Percentiles rank a stretch among this genome's conserved stretches.
These are phyloP conservation scores for Blastobasis adustella DNA, from an alignment of 2,888 invertebrate genomes.

Conservation along the genomic window DNA sequence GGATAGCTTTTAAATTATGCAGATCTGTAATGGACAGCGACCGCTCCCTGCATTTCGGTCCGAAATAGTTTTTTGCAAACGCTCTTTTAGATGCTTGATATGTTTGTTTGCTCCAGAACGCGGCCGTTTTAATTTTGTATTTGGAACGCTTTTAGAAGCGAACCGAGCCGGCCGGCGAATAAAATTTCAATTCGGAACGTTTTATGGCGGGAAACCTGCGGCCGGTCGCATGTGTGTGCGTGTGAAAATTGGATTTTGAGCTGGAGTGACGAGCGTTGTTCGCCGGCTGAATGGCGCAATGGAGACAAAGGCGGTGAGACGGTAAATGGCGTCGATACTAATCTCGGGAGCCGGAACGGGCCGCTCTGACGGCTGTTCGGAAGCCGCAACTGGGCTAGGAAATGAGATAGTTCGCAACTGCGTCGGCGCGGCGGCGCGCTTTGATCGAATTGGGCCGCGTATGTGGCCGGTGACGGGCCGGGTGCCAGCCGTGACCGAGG, in stretches of 20 bases:
- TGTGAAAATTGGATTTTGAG: slow-evolving; percentile 4
- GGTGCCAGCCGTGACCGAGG: not conserved
- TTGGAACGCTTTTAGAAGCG: no score
- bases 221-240: no score
- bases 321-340: slow-evolving; percentile 69
- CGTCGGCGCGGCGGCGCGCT: slow-evolving; percentile 29
- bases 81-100: slow-evolving; percentile 9
- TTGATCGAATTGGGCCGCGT: slow-evolving; percentile 47
- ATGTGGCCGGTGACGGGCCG: slow-evolving; percentile 12
- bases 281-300: slow-evolving; percentile 43
- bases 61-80: slow-evolving; percentile 2
- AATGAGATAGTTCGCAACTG: slow-evolving; percentile 69
- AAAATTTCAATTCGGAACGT: no score
- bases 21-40: slow-evolving; percentile 61
- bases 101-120: no score
- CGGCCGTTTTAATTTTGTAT: no score
- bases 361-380: slow-evolving; percentile 65
- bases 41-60: not conserved
- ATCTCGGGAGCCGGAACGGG: slow-evolving; percentile 69
- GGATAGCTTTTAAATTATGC: slow-evolving; percentile 64
- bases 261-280: slow-evolving; percentile 5
- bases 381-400: slow-evolving; percentile 72
- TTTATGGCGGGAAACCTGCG: no score
- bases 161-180: no score
- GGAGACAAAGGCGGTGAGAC: slow-evolving; percentile 56